A percentile compares a stretch with the other conserved stretches of the same genome.
These are phyloP conservation scores for Plagiodera versicolora DNA, from an alignment of 2,888 invertebrate species.

Conservation along the genomic window DNA sequence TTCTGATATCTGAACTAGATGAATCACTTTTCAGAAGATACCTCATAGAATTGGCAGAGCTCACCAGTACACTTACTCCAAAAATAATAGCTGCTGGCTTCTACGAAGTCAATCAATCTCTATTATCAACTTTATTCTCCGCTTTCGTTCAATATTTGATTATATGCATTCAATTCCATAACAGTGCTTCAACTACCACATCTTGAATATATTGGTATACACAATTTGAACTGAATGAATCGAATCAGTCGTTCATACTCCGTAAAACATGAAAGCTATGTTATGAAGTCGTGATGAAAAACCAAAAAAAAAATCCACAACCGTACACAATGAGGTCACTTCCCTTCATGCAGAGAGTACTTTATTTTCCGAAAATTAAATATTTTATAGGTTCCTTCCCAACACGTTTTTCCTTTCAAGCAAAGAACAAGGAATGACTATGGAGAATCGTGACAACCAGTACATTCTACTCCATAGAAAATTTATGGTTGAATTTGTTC, in stretches of 20 bases:
- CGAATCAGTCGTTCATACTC: too few relatives aligned
- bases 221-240: too few relatives aligned
- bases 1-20: background rate
- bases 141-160: constrained; percentile 4
- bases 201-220: too few relatives aligned
- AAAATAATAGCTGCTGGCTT: constrained; percentile 12
- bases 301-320: background rate
- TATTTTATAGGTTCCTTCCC: constrained; percentile 3
- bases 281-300: background rate
- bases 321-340: background rate
- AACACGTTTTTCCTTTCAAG: constrained; percentile 12
- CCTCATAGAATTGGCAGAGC: background rate
- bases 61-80: background rate
- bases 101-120: constrained; percentile 5
- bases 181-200: background rate
- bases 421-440: background rate
- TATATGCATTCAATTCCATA: constrained; percentile 13
- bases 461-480: constrained; percentile 8
- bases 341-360: background rate
- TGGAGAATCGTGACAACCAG: constrained; percentile 5
- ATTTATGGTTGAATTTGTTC: constrained; percentile 6
- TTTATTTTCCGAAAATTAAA: background rate
- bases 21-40: constrained; percentile 3
- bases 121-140: constrained; percentile 7
- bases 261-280: too few relatives aligned